Evolutionary conservation across 2,113 vertebrate species (phyloP).

Genomic region (Halcyon senegalensis): DNA sequence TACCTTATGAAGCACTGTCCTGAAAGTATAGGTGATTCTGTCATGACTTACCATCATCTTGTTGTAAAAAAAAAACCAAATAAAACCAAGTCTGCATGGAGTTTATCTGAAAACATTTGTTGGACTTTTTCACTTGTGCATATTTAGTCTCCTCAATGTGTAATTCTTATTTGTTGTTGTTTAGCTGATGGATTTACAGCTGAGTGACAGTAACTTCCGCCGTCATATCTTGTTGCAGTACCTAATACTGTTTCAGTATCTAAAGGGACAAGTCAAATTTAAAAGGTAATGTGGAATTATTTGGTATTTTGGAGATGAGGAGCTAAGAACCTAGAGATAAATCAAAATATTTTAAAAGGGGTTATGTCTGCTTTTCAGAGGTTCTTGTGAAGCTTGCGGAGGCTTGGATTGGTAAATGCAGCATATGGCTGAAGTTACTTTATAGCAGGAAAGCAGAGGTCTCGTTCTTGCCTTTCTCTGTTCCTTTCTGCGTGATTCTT

Average conservation of each 20-base stretch:
- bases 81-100: background rate
- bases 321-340: background rate
- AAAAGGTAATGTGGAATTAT: slow-evolving; percentile 85
- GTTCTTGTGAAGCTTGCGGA: background rate
- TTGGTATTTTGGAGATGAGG: background rate
- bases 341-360: background rate
- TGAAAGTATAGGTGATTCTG: background rate
- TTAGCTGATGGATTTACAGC: slow-evolving; percentile 97
- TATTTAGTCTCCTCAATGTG: background rate
- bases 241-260: slow-evolving; percentile 96
- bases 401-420: background rate
- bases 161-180: background rate
- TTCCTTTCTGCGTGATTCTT: background rate
- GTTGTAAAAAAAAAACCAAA: background rate
- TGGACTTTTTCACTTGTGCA: background rate
- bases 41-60: background rate
- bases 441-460: background rate
- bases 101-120: background rate
- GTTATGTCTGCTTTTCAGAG: background rate
- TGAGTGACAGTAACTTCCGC: slow-evolving; percentile 97
- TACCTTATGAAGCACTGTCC: background rate
- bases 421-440: background rate
- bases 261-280: slow-evolving; percentile 98
- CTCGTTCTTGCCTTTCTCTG: background rate
- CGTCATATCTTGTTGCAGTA: slow-evolving; percentile 97